Conservation (phyloP, 1,140 invertebrate genomes). For the Luehdorfia chinensis region DNA sequence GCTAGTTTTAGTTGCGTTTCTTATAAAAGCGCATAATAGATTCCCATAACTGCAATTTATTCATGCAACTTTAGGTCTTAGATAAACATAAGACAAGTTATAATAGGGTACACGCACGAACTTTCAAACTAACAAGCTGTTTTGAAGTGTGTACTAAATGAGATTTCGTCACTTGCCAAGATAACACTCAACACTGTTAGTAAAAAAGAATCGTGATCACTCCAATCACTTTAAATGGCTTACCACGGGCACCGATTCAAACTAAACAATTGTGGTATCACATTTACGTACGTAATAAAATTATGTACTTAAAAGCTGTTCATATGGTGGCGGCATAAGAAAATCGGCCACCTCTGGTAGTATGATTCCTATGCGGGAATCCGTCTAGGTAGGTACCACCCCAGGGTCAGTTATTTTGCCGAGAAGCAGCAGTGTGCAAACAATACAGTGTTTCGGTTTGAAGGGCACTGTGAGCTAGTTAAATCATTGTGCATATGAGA, state of each 20-base stretch:
- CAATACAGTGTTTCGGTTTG: too few species aligned
- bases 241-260: constrained; percentile 13
- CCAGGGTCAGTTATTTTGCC: too few species aligned
- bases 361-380: too few species aligned
- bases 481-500: too few species aligned
- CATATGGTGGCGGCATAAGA: too few species aligned
- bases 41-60: constrained; percentile 20
- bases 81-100: constrained; percentile 3
- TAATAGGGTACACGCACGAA: constrained; percentile 14
- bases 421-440: too few species aligned
- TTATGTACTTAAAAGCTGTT: too few species aligned
- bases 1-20: constrained; percentile 37
- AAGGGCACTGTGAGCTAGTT: too few species aligned
- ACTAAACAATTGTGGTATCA: too few species aligned
- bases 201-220: constrained; percentile 39
- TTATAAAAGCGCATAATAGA: constrained; percentile 29
- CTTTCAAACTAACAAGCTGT: constrained; percentile 10
- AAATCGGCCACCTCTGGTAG: too few species aligned
- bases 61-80: constrained; percentile 15
- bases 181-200: constrained; percentile 38
- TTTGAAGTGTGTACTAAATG: constrained; percentile 16
- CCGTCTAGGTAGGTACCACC: too few species aligned
- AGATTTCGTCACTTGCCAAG: constrained; percentile 46
- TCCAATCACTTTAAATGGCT: constrained; percentile 23
- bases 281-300: too few species aligned